phyloP scores from a whole-genome alignment of 1,140 invertebrate species.

The Lasioglossum baleicum region DNA sequence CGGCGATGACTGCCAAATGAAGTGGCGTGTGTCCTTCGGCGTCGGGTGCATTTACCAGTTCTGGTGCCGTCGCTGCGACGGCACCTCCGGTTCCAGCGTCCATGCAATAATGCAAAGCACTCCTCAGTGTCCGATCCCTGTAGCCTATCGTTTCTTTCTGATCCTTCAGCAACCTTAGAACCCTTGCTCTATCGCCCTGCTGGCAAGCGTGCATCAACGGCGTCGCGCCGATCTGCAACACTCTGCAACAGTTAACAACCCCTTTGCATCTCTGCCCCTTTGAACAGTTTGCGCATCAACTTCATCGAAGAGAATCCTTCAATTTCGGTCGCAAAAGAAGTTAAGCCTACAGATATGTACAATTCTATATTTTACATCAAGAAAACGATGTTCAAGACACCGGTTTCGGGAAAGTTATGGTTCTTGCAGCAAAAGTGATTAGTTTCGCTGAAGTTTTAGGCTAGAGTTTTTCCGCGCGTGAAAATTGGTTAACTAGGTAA shows the following conservation, averaged over 20 bases:
- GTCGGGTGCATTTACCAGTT: constrained; percentile 90
- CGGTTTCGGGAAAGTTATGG: too few species aligned
- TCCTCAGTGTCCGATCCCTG: constrained; percentile 90
- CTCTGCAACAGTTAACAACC: constrained; percentile 60
- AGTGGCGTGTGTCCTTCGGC: constrained; percentile 96
- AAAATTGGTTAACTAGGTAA: too few species aligned
- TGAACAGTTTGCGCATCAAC: too few species aligned
- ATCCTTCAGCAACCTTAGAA: constrained; percentile 80
- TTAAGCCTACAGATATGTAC: too few species aligned
- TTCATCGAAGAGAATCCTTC: too few species aligned
- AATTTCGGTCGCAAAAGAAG: too few species aligned
- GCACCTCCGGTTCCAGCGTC: constrained; percentile 87
- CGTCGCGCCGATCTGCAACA: constrained; percentile 82
- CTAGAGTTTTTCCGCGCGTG: too few species aligned
- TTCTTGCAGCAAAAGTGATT: too few species aligned
- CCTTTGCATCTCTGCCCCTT: too few species aligned
- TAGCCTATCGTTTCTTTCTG: constrained; percentile 78
- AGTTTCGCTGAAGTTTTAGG: background rate
- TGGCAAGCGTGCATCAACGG: constrained; percentile 95
- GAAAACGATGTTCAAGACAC: too few species aligned
- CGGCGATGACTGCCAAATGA: constrained; percentile 95
- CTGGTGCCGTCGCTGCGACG: constrained; percentile 87
- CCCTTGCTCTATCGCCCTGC: constrained; percentile 84
- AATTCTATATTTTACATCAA: too few species aligned
- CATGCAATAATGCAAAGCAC: constrained; percentile 95